Evolutionary conservation across 1,140 invertebrate genomes (phyloP).

Genomic region (Lordiphosa stackelbergi): DNA sequence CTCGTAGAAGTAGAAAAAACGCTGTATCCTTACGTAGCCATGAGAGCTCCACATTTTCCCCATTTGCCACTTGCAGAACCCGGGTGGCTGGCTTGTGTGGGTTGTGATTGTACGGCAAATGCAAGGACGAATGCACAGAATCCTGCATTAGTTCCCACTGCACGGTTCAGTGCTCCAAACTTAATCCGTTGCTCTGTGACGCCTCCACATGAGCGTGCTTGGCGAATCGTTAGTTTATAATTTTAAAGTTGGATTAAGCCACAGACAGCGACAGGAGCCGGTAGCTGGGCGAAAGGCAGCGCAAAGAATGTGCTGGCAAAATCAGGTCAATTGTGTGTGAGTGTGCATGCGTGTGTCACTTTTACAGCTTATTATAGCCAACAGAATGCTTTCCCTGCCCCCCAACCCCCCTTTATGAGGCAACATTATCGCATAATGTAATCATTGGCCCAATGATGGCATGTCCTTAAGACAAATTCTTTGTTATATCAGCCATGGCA

Average conservation of each 20-base stretch:
- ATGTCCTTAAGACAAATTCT: conserved; percentile 74
- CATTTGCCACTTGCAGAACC: conserved; percentile 32
- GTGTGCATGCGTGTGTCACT: conserved; percentile 65
- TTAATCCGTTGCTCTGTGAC: conserved; percentile 60
- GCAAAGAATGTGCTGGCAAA: conserved; percentile 58
- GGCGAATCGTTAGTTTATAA: conserved; percentile 70
- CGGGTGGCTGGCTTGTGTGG: conserved; percentile 18
- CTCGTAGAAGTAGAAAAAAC: conserved; percentile 1
- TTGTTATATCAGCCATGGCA: conserved; percentile 57
- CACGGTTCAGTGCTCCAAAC: conserved; percentile 71
- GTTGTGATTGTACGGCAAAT: conserved; percentile 64
- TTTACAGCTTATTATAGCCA: conserved; percentile 73
- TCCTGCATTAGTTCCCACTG: conserved; percentile 61
- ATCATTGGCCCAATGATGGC: conserved; percentile 72
- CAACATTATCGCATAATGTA: conserved; percentile 75
- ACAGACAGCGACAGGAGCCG: conserved; percentile 21
- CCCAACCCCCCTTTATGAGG: conserved; percentile 44
- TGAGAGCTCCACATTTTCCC: conserved; percentile 24
- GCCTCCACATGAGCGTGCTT: neutral
- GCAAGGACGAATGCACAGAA: conserved; percentile 69
- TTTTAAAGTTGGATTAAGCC: conserved; percentile 74
- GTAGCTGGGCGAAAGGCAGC: conserved; percentile 11
- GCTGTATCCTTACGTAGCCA: neutral
- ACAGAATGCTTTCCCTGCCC: conserved; percentile 36
- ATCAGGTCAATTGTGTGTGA: conserved; percentile 70